Evolutionary conservation across 2,113 vertebrate species (phyloP).

Genomic region (Hypocryptadius cinnamomeus): DNA sequence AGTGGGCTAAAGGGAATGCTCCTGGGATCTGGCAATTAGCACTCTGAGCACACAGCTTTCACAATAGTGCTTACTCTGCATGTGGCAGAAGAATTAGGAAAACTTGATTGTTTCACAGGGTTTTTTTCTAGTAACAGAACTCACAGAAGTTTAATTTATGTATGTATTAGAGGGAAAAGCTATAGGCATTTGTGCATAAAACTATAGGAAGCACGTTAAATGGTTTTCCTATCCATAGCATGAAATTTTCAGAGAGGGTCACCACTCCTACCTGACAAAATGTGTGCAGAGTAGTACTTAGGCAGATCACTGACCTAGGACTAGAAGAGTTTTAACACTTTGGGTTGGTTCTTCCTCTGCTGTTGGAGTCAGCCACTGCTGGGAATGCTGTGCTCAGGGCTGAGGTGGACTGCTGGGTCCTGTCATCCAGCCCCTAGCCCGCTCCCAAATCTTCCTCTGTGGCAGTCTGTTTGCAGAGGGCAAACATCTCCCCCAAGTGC

Average conservation of each 20-base stretch:
- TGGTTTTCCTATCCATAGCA: neutral
- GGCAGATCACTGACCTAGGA: neutral
- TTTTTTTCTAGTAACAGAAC: neutral
- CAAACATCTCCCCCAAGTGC: neutral
- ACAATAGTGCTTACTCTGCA: neutral
- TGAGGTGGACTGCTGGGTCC: neutral
- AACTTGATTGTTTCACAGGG: neutral
- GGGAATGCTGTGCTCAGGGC: neutral
- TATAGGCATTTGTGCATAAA: neutral
- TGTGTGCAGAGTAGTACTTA: neutral
- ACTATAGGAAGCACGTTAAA: neutral
- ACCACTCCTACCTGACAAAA: neutral
- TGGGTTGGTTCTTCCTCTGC: rapidly evolving
- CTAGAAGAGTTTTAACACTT: neutral
- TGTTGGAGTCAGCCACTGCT: rapidly evolving
- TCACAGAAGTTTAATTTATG: neutral
- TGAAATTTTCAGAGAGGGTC: neutral
- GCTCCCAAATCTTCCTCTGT: neutral
- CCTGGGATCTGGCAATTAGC: neutral
- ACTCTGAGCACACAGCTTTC: neutral
- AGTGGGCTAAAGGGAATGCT: neutral
- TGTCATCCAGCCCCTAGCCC: neutral
- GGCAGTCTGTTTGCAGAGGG: neutral
- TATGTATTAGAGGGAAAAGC: neutral
- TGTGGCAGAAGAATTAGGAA: neutral